Conservation (phyloP, 2,797 vertebrate species). For the Zonotrichia albicollis region DNA sequence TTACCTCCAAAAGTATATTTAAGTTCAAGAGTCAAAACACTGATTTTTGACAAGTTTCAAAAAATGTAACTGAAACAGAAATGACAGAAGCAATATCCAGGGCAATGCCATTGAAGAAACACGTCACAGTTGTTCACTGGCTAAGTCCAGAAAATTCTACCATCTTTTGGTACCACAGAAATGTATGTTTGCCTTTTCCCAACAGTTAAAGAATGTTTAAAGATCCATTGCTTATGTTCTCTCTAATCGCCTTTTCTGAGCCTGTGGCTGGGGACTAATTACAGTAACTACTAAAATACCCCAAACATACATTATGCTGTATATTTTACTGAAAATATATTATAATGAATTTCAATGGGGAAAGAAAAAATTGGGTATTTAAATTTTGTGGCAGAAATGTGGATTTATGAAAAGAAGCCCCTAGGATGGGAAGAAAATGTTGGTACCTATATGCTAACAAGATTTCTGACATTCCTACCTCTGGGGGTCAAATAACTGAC, state of each 20-base stretch:
- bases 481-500: constrained; percentile 58
- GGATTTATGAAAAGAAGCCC: not conserved
- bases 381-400: constrained; percentile 22
- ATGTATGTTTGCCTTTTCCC: not conserved
- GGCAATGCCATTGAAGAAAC: not conserved
- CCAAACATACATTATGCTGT: constrained; percentile 66
- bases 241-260: constrained; percentile 1
- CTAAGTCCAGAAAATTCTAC: constrained; percentile 1
- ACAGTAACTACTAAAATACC: constrained; percentile 72
- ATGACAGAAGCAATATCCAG: not conserved
- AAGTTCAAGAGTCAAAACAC: not conserved
- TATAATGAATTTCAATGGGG: constrained; percentile 17
- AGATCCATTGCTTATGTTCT: not conserved
- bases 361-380: not conserved
- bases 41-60: not conserved
- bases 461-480: constrained; percentile 55
- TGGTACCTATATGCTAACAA: constrained; percentile 61
- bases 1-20: not conserved
- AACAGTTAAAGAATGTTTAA: constrained; percentile 21
- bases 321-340: constrained; percentile 53
- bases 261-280: constrained; percentile 80
- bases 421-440: constrained; percentile 43
- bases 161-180: constrained; percentile 11
- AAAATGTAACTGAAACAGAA: not conserved
- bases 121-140: not conserved